These are phyloP conservation scores for Falco rusticolus DNA, from an alignment of 2,797 vertebrate genomes.

Conservation along the genomic window DNA sequence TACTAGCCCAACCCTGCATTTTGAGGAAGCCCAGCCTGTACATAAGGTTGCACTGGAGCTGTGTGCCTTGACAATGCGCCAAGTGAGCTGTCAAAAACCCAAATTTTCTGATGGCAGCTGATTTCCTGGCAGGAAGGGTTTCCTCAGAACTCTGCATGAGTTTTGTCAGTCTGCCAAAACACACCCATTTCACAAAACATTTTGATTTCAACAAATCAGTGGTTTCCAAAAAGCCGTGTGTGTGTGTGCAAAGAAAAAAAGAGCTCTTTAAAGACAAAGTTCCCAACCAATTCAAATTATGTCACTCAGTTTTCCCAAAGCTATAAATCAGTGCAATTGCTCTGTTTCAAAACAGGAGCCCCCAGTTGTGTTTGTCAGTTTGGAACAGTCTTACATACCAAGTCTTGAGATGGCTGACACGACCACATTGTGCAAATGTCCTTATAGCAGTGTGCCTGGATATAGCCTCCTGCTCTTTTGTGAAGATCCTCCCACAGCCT, in stretches of 20 bases:
- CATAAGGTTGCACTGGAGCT: background rate
- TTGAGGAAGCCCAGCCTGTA: background rate
- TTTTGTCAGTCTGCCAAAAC: constrained; percentile 36
- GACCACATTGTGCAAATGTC: background rate
- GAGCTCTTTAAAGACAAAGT: background rate
- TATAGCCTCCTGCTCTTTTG: background rate
- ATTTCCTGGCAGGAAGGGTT: constrained; percentile 46
- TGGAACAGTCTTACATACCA: background rate
- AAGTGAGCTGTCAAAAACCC: constrained; percentile 32
- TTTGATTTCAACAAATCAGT: constrained; percentile 50
- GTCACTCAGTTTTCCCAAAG: constrained; percentile 39
- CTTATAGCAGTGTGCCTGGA: background rate
- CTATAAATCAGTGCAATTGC: constrained; percentile 20
- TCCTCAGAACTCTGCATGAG: constrained; percentile 42
- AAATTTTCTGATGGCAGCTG: constrained; percentile 43
- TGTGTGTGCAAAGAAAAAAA: background rate
- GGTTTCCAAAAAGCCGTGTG: background rate
- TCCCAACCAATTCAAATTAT: background rate
- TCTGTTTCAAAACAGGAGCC: constrained; percentile 44
- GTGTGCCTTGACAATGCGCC: background rate
- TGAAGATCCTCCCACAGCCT: background rate
- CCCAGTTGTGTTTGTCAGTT: constrained; percentile 3
- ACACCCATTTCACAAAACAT: constrained; percentile 38
- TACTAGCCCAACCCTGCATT: background rate
- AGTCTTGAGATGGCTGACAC: background rate